Evolutionary conservation across 1,140 invertebrate species (phyloP).

Genomic region (Drosophila aff.): DNA sequence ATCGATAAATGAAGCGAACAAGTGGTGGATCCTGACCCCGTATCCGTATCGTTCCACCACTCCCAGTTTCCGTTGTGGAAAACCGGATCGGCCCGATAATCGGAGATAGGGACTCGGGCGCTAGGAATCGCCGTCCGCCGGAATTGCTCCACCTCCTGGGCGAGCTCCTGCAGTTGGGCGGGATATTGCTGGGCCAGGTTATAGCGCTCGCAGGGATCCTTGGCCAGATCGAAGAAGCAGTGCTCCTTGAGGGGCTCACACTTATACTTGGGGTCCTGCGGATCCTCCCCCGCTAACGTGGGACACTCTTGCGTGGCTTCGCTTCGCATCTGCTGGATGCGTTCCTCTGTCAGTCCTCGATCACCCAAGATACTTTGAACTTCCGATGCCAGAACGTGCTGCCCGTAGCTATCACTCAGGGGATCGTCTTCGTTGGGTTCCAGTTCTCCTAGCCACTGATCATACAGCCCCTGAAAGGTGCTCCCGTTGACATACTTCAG

Average conservation of each 20-base stretch:
- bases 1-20: neutral
- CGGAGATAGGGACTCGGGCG: slow-evolving; percentile 42
- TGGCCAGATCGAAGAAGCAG: slow-evolving; percentile 91
- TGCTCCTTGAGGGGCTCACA: slow-evolving; percentile 86
- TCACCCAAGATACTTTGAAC: slow-evolving; percentile 61
- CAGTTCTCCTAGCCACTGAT: slow-evolving; percentile 86
- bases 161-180: slow-evolving; percentile 51
- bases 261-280: slow-evolving; percentile 34
- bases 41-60: slow-evolving; percentile 69
- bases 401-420: slow-evolving; percentile 40
- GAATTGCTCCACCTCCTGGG: slow-evolving; percentile 64
- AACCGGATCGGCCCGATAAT: slow-evolving; percentile 52
- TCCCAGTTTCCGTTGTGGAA: slow-evolving; percentile 66
- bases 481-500: slow-evolving; percentile 91
- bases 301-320: slow-evolving; percentile 85
- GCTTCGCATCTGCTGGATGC: slow-evolving; percentile 84
- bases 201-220: slow-evolving; percentile 92
- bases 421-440: slow-evolving; percentile 52
- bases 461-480: slow-evolving; percentile 82
- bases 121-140: slow-evolving; percentile 40
- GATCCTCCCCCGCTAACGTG: slow-evolving; percentile 21
- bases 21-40: slow-evolving; percentile 10
- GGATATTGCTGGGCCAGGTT: slow-evolving; percentile 87
- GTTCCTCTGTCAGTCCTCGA: slow-evolving; percentile 29
- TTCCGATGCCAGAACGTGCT: slow-evolving; percentile 62